A percentile compares a stretch with the other conserved stretches of the same genome.
Evolutionary conservation across 2,113 vertebrate species (phyloP).

Genomic region (Rousettus leschenaultii): DNA sequence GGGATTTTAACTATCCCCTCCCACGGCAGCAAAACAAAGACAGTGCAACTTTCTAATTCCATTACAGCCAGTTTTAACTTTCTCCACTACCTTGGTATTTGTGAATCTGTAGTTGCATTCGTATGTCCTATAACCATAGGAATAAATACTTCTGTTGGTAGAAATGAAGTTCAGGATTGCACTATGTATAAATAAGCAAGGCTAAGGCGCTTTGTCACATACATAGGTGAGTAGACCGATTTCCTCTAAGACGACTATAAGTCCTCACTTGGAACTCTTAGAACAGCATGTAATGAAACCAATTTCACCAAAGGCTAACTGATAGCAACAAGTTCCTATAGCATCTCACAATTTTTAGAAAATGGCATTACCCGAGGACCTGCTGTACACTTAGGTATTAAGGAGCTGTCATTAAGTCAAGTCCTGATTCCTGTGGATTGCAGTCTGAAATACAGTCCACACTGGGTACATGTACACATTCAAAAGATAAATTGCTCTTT

Average conservation of each 20-base stretch:
- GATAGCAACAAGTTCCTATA: not conserved
- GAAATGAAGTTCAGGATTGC: not conserved
- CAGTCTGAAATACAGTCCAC: not conserved
- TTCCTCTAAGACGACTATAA: not conserved
- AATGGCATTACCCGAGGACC: too few relatives aligned
- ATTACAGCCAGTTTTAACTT: not conserved
- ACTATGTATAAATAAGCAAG: not conserved
- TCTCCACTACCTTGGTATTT: not conserved
- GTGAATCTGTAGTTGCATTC: not conserved
- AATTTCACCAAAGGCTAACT: not conserved
- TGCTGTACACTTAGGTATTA: not conserved
- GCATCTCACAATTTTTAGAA: not conserved
- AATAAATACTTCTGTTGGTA: not conserved
- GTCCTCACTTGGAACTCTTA: not conserved
- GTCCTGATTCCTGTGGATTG: not conserved
- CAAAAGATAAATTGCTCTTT: constrained; percentile 4
- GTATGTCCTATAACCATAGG: not conserved
- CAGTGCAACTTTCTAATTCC: not conserved
- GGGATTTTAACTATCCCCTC: not conserved
- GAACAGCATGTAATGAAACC: not conserved
- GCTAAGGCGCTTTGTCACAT: not conserved
- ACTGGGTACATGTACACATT: not conserved
- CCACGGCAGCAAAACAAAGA: not conserved
- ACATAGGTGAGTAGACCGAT: not conserved
- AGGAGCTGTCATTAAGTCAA: not conserved